Evolutionary conservation across 2,113 vertebrate genomes (phyloP), one percentile per base, ranked within the genome.

Genomic region (Oreochromis tanganicae): DNA sequence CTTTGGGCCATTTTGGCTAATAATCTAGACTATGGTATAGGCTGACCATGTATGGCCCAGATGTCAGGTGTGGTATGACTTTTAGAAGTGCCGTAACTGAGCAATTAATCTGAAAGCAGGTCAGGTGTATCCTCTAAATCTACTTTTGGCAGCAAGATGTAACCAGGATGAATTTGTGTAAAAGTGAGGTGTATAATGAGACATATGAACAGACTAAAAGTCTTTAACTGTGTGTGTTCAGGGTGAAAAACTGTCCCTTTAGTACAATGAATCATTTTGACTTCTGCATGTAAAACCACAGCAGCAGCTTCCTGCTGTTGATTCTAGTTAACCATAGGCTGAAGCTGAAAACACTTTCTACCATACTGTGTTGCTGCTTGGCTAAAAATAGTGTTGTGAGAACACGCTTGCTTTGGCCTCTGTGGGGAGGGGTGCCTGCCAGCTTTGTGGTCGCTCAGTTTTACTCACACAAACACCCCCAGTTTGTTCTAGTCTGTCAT

Each of bases 101-200:
- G 55, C 55, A 27, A 0, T 8, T 57, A 27, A 3, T 57, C 24
- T 14, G 4, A 27, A 57, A 57, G 55, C 55, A 57, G 55, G 24
- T 57, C 55, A 27, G 6, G 0, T 57, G 55, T 27, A 57, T 57
- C 21, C 0, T 57, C 21, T 57, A 0, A 56, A 27, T 57, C 55
- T 27, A 57, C 55, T 57, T 57, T 27, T 27, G 6, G 55, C 55
- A 57, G 55, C 55, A 57, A 4, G 55, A 57, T 57, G 0, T 29
- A 57, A 27, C 4, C 24, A 57, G 55, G 55, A 57, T 29, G 55
- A 57, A 57, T 16, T 57, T 57, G 12, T 57, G 55, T 27, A 12
- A 57, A 57, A 14, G 0, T 29, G 55, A 57, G 55, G 12, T 7
- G 1, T 29, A 29, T 57, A 57, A 57, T 16, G 55, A 57, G 4